These are phyloP conservation scores for Acrocephalus scirpaceus DNA, from an alignment of 2,797 vertebrate species.

Conservation along the genomic window DNA sequence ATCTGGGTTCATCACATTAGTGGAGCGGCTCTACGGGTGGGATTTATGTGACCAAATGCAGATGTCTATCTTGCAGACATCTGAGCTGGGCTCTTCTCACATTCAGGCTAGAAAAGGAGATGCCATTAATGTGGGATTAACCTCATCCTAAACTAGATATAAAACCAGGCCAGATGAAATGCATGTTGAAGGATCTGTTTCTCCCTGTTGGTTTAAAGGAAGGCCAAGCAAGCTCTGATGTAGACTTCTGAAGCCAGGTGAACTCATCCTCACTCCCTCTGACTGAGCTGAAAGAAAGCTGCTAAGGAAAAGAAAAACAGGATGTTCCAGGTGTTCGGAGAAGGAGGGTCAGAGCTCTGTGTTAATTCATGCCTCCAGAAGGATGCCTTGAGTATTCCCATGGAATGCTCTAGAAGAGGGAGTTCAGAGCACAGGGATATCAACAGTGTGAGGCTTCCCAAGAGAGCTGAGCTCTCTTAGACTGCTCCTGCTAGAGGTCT, in stretches of 20 bases:
- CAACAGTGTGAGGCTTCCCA: not conserved
- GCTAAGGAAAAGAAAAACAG: not conserved
- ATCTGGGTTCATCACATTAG: slow-evolving; percentile 59
- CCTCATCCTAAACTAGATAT: slow-evolving; percentile 49
- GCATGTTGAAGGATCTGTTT: not conserved
- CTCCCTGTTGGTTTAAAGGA: not conserved
- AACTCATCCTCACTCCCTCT: not conserved
- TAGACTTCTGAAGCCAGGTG: slow-evolving; percentile 18
- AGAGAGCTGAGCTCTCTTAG: not conserved
- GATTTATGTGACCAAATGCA: slow-evolving; percentile 67
- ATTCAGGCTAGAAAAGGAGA: slow-evolving; percentile 35
- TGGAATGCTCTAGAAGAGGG: not conserved
- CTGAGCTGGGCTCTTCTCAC: slow-evolving; percentile 56
- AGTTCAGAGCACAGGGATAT: not conserved
- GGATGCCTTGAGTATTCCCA: not conserved
- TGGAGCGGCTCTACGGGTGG: slow-evolving; percentile 35
- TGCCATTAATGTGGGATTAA: slow-evolving; percentile 66
- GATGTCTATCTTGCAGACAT: slow-evolving; percentile 69
- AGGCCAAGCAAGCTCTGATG: not conserved
- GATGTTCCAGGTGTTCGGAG: not conserved
- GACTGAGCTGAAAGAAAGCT: not conserved
- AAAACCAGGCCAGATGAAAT: slow-evolving; percentile 39
- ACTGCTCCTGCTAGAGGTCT: not conserved
- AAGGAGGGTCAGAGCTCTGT: not conserved
- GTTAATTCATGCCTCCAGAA: not conserved